Evolutionary conservation across 2,113 vertebrate species (phyloP).

Genomic region (Pagrus major): DNA sequence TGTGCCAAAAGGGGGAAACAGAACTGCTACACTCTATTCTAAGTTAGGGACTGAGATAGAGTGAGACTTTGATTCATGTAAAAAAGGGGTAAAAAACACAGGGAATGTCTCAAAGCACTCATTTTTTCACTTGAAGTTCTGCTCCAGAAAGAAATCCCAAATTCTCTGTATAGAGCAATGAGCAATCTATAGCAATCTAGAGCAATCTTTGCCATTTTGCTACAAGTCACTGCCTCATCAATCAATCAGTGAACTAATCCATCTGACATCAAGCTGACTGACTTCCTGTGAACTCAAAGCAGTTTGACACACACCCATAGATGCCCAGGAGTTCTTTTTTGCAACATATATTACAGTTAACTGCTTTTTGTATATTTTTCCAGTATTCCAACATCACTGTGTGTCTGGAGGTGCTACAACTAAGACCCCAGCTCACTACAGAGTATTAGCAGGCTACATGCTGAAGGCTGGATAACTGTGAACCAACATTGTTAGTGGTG

Average conservation of each 20-base stretch:
- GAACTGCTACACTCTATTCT: neutral
- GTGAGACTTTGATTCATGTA: neutral
- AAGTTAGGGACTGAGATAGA: neutral
- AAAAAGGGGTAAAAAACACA: neutral
- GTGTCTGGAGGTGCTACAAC: constrained; percentile 4
- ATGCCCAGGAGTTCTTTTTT: neutral
- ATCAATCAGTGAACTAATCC: neutral
- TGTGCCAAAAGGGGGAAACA: neutral
- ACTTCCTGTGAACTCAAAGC: neutral
- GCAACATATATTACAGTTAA: neutral
- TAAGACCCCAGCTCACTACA: neutral
- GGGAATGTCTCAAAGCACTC: neutral
- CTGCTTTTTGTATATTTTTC: neutral
- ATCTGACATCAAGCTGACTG: neutral
- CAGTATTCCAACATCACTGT: neutral
- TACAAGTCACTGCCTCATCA: neutral
- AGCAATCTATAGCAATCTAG: too few relatives aligned
- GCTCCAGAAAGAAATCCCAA: neutral
- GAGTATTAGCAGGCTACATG: neutral
- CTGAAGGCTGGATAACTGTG: neutral
- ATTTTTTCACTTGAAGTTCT: neutral
- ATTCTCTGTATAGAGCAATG: neutral
- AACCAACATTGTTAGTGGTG: constrained; percentile 4
- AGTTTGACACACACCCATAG: neutral
- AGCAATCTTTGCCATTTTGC: neutral